Percentiles rank a stretch among this genome's conserved stretches.
Evolutionary conservation across 2,797 vertebrate species (phyloP).

Genomic region (Nannoperca obscura): DNA sequence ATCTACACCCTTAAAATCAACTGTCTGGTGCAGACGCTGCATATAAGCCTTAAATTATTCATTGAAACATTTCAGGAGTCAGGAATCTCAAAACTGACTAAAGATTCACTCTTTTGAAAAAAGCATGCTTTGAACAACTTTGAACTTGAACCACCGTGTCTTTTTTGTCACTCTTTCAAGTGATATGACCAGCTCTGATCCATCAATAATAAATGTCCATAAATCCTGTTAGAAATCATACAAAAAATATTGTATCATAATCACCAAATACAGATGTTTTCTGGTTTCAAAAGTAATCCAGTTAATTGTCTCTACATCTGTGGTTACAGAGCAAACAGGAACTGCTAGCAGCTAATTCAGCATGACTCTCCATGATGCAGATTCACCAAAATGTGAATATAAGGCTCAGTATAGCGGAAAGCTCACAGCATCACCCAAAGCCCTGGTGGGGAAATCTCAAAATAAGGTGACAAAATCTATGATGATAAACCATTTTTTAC

Average conservation of each 20-base stretch:
- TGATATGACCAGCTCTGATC: neutral
- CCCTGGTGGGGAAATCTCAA: conserved; percentile 17
- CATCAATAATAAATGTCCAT: neutral
- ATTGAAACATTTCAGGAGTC: neutral
- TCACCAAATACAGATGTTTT: neutral
- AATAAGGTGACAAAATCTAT: conserved; percentile 14
- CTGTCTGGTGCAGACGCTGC: neutral
- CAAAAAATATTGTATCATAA: neutral
- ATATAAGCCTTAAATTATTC: neutral
- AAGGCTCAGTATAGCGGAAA: neutral
- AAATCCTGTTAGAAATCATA: neutral
- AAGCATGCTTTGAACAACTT: neutral
- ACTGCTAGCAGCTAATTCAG: neutral
- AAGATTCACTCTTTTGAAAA: neutral
- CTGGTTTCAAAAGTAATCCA: conserved; percentile 9
- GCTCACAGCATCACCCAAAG: conserved; percentile 2
- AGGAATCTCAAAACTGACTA: neutral
- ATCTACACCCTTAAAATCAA: conserved; percentile 6
- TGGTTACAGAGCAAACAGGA: conserved; percentile 14
- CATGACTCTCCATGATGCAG: neutral
- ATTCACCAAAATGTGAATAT: conserved; percentile 10
- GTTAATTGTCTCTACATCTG: neutral
- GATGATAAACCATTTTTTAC: neutral
- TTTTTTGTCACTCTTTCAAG: neutral
- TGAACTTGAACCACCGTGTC: neutral